Evolutionary conservation across 2,113 vertebrate genomes (phyloP), one percentile per base, ranked within the genome.

Genomic region (Willisornis vidua): DNA sequence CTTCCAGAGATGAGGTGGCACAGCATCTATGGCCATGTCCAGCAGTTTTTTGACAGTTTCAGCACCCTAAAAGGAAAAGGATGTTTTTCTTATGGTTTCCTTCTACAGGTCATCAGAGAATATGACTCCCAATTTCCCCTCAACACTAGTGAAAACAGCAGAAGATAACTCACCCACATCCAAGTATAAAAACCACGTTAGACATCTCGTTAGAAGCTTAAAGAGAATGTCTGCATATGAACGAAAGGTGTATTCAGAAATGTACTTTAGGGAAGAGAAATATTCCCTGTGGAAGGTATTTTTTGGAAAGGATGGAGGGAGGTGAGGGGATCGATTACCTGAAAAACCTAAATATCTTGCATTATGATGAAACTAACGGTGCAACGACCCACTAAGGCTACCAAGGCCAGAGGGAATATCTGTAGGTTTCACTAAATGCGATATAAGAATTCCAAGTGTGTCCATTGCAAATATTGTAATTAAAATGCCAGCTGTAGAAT

Each of bases 1-100:
- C 75, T 93, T 98, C 99, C 99, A 99, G 20, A 99, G 98, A 9
- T 98, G 98, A 95, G 96, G 98, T 20, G 99, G 99, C 31, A 99
- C 97, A 2, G 98, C 98, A 96, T 99, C 98, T 96, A 99, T 98
- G 49, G 99, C 99, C 81, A 99, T 96, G 78, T 98, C 98, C 96
- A 99, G 96, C 88, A 99, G 95, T 87, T 97, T 98, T 77, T 98
- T 98, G 87, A 99, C 98, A 19, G 98, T 98, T 96, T 99, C 98
- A 67, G 99, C 99, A 79, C 99, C 99, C 99, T 99, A 94, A 51
- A 90, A 79, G 39, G 41, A 59, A 92, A 89, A 41, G 54, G 14
- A 89, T 33, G 4, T 29, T 90, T 88, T 65, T 51, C 16, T 9
- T 39, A 39, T 0, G 1, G 26, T 37, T 91, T 65, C 25, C 45